Percentiles rank a stretch among this genome's conserved stretches.
phyloP scores from a whole-genome alignment of 2,888 invertebrate genomes.

The Gortyna flavago region DNA sequence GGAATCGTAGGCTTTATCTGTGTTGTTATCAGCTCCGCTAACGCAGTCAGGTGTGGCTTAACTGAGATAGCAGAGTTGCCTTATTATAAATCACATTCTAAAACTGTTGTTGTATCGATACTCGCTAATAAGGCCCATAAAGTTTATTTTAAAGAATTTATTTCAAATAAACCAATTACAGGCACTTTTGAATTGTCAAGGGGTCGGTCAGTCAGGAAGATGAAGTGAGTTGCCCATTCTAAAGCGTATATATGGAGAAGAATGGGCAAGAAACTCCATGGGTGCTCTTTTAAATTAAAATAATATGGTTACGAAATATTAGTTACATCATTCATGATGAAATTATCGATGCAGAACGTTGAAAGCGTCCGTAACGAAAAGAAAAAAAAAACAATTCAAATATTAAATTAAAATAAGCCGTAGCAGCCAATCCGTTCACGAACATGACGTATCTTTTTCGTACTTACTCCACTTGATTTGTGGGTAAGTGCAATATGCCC shows the following conservation, averaged over 20 bases:
- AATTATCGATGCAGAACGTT: neutral
- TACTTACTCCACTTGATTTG: neutral
- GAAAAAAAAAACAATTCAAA: too few species aligned
- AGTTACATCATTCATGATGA: neutral
- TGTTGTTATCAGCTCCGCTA: conserved; percentile 64
- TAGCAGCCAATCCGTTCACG: too few species aligned
- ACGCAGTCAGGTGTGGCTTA: conserved; percentile 69
- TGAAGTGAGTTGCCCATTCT: neutral
- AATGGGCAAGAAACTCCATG: neutral
- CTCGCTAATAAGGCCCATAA: neutral
- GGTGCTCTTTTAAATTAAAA: neutral
- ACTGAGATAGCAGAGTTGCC: conserved; percentile 52
- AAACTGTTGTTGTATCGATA: conserved; percentile 30
- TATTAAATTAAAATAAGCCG: neutral
- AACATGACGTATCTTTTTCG: neutral
- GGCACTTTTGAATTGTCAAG: neutral
- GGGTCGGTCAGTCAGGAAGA: neutral
- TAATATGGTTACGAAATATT: too few species aligned
- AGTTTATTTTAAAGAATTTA: neutral
- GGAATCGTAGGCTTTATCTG: conserved; percentile 65
- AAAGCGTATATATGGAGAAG: neutral
- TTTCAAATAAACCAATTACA: neutral
- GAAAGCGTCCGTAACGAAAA: neutral
- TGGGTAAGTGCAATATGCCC: neutral
- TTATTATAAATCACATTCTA: conserved; percentile 36